Evolutionary conservation across 1,140 invertebrate species (phyloP).

Genomic region (Drosophila sucinea): DNA sequence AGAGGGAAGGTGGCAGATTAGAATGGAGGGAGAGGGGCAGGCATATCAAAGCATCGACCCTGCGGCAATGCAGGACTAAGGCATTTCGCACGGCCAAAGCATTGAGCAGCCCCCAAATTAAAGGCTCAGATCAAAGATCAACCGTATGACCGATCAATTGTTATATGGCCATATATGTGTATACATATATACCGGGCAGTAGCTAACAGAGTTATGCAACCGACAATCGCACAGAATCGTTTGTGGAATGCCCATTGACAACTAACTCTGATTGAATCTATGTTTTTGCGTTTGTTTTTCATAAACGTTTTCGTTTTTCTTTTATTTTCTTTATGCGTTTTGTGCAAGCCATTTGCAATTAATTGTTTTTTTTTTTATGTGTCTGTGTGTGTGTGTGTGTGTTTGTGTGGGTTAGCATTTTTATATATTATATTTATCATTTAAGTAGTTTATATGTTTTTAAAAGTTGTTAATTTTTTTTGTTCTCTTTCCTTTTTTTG

Average conservation of each 20-base stretch:
- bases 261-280: slow-evolving; percentile 82
- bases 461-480: slow-evolving; percentile 50
- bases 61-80: slow-evolving; percentile 63
- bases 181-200: slow-evolving; percentile 62
- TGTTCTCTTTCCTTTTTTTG: slow-evolving; percentile 44
- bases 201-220: slow-evolving; percentile 81
- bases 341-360: slow-evolving; percentile 70
- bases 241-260: slow-evolving; percentile 82
- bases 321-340: slow-evolving; percentile 53
- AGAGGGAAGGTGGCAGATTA: no score
- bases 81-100: slow-evolving; percentile 63
- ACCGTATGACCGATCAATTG: background rate
- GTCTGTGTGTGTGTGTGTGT: slow-evolving; percentile 39
- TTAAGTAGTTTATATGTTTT: slow-evolving; percentile 28
- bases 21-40: background rate
- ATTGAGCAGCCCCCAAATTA: slow-evolving; percentile 50
- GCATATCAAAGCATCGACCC: slow-evolving; percentile 58
- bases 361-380: background rate
- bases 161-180: background rate
- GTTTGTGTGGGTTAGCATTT: slow-evolving; percentile 50
- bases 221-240: slow-evolving; percentile 6
- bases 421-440: slow-evolving; percentile 45
- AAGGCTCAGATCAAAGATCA: slow-evolving; percentile 14
- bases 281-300: slow-evolving; percentile 34
- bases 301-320: slow-evolving; percentile 29